Evolutionary conservation across 2,113 vertebrate species (phyloP).

Genomic region (Myanophis thanlyinensis): DNA sequence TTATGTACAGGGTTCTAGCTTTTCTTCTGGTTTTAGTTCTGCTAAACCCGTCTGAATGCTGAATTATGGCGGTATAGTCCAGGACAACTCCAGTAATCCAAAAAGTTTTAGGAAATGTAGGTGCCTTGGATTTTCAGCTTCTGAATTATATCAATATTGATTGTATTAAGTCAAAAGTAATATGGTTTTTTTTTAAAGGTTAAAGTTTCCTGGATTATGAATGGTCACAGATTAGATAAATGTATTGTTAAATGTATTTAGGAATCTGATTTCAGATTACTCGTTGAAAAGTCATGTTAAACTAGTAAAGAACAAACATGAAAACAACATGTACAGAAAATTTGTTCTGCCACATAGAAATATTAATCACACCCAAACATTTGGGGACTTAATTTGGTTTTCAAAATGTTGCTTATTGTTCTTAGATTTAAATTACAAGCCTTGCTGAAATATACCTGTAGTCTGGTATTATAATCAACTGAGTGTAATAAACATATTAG

Average conservation of each 20-base stretch:
- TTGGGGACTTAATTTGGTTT: background rate
- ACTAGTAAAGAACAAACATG: background rate
- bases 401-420: background rate
- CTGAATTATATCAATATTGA: background rate
- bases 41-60: background rate
- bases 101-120: background rate
- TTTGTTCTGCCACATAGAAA: background rate
- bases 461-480: background rate
- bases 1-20: background rate
- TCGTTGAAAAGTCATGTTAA: background rate
- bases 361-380: background rate
- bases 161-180: no score
- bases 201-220: background rate
- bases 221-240: background rate
- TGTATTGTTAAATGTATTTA: background rate
- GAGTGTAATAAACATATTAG: background rate
- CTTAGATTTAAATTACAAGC: background rate
- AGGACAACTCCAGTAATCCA: background rate
- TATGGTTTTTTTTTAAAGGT: background rate
- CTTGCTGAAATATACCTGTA: background rate
- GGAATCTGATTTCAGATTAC: background rate
- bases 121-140: background rate
- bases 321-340: background rate
- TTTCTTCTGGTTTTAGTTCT: background rate
- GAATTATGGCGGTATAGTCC: background rate